Percentiles rank a stretch among this genome's conserved stretches.
Evolutionary conservation across 2,888 invertebrate genomes (phyloP).

Genomic region (Cephus spinipes): DNA sequence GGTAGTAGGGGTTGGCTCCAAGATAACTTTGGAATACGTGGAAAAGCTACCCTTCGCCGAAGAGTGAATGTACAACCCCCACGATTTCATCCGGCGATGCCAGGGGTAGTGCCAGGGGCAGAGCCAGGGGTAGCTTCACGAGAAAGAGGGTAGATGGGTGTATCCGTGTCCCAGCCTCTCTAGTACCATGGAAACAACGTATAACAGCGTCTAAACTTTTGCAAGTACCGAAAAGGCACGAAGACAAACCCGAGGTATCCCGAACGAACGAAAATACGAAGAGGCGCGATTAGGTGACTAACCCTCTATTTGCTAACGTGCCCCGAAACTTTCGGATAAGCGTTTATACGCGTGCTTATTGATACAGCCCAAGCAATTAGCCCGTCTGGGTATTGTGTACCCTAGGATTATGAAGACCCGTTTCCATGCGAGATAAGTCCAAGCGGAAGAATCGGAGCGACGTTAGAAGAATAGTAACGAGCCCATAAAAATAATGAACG

Average conservation of each 20-base stretch:
- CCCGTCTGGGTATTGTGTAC: slow-evolving; percentile 10
- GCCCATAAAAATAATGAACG: too few relatives aligned
- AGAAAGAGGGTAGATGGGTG: not conserved
- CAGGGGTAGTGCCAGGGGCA: too few relatives aligned
- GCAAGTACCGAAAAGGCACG: slow-evolving; percentile 15
- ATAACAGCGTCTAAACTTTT: too few relatives aligned
- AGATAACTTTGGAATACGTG: not conserved
- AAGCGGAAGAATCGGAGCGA: too few relatives aligned
- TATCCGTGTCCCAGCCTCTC: too few relatives aligned
- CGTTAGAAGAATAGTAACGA: too few relatives aligned
- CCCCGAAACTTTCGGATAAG: slow-evolving; percentile 12
- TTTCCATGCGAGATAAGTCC: not conserved
- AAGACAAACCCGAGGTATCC: not conserved
- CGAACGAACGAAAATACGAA: slow-evolving; percentile 1
- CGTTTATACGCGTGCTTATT: slow-evolving; percentile 6
- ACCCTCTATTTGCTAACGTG: slow-evolving; percentile 30
- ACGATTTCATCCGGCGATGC: too few relatives aligned
- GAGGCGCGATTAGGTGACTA: slow-evolving; percentile 31
- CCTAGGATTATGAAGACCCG: not conserved
- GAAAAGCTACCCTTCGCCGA: not conserved
- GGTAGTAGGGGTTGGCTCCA: not conserved
- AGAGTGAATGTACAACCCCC: too few relatives aligned
- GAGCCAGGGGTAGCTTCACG: too few relatives aligned
- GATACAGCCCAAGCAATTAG: slow-evolving; percentile 9
- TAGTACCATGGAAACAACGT: too few relatives aligned